Conservation (phyloP, 2,888 invertebrate species). For the Pseudoips prasinana region DNA sequence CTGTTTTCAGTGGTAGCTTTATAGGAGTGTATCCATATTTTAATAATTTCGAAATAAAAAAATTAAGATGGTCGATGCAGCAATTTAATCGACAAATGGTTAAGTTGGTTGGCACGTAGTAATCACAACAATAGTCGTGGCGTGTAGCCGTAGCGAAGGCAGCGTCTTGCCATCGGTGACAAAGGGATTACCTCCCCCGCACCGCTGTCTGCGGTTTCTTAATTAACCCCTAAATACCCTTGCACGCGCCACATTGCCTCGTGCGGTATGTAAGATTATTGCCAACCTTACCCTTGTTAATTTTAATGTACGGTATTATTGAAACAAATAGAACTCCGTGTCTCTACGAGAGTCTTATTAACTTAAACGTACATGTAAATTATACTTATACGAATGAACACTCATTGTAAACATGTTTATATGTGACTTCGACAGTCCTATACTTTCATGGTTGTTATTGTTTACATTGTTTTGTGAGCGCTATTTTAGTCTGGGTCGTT, state of each 20-base stretch:
- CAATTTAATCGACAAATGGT: conserved; percentile 26
- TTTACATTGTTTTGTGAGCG: conserved; percentile 21
- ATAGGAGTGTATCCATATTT: too few species aligned
- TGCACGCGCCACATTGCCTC: conserved; percentile 54
- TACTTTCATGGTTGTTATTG: conserved; percentile 16
- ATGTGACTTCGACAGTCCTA: conserved; percentile 3
- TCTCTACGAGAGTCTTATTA: conserved; percentile 47
- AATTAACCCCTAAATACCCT: conserved; percentile 79
- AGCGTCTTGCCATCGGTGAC: conserved; percentile 67
- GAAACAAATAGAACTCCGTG: conserved; percentile 62
- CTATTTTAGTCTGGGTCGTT: conserved; percentile 29
- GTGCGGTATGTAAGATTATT: conserved; percentile 71
- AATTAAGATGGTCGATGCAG: conserved; percentile 7
- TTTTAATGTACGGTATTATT: conserved; percentile 72
- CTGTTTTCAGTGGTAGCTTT: too few species aligned
- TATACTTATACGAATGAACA: conserved; percentile 28
- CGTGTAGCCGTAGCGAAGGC: conserved; percentile 36
- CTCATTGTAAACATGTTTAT: conserved; percentile 36
- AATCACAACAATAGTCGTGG: conserved; percentile 47
- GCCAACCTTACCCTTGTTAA: conserved; percentile 69
- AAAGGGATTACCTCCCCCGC: conserved; percentile 69
- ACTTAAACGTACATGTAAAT: conserved; percentile 39
- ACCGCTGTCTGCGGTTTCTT: conserved; percentile 73
- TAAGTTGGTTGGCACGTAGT: conserved; percentile 35
- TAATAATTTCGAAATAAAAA: too few species aligned